Base-by-base conservation (phyloP, 1,140 invertebrate genomes). In the Copidosoma floridanum region DNA sequence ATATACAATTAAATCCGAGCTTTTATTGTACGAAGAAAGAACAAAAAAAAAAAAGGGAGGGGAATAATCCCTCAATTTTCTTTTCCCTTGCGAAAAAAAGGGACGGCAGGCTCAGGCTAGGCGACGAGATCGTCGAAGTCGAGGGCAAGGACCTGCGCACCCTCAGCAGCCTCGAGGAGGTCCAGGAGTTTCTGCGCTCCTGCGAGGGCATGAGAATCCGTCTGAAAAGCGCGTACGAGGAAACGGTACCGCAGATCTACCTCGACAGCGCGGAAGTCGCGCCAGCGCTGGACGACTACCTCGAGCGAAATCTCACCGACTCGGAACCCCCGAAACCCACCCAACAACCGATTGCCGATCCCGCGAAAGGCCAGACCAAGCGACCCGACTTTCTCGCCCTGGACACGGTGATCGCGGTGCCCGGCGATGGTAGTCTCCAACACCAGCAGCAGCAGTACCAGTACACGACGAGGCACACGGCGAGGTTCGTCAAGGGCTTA, bases 121-220 rank as follows among this genome's bases (percentile, higher is more conserved):
- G 90, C 6, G 92, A 94, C 77, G 91, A 94, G 80, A 88, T 94
- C 56, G 85, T 94, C 14, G 91, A 93, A 75, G 90, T 94, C 8
- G 93, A 94, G 74, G 90, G 91, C 2, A 85, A 86, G 69, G 85
- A 91, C 61, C 78, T 95, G 57, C 84, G 89, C 47, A 91, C 89
- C 0, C 79, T 93, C 54, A 85, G 87, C 50, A 87, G 82, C n/a
- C 71, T 87, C 29, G 82, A 83, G 70, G 82, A 86, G 68, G 85
- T 86, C 14, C 85, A 87, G 52, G 71, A 79, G 54, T 78, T 78
- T 43, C 63, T 80, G 29, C 74, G 67, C 44, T 79, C 78, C 2
- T 77, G 76, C 60, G 73, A 68, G 3, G 72, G 71, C 11, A 78
- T 71, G 26, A 76, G 70, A 57, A 65, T 80, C 20, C 68, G 70